Evolutionary conservation across 2,888 invertebrate species (phyloP), one percentile per base, ranked within the genome.

Genomic region (Camponotus fellah): DNA sequence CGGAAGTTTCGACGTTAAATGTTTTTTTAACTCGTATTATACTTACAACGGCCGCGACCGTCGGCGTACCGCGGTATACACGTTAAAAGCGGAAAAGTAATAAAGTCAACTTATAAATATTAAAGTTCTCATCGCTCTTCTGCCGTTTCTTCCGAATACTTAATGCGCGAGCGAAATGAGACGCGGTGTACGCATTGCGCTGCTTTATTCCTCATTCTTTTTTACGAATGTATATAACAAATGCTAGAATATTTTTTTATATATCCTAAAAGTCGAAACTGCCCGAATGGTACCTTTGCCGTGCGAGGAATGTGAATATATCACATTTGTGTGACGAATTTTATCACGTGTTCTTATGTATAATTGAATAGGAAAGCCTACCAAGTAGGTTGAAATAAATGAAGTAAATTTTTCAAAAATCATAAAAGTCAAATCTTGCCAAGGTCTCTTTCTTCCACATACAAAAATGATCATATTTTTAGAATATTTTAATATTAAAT

Each of bases 51-150:
- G 9, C 71, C 71, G 60, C 69, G 68, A 46, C 46, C 77, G 40
- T 32, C 43, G 43, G 69, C 58, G 21, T 34, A 60, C 60, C 46
- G 71, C 32, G 46, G 79, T 71, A 49, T 49, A 79, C 71, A 79
- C 71, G 79, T 79, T 79, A 79, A 79, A 79, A 79, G 71, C 79
- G 79, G 71, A 71, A 79, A 79, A 71, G 79, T 79, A 79, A 79
- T 79, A 79, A 79, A 79, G 79, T 79, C 79, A 79, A 79, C 71
- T 79, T 79, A 71, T 79, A 79, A 79, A 79, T 79, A 79, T 79
- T 79, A 79, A 79, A 79, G 79, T 79, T 79, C 60, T 46, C 37
- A 71, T 79, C 46, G 60, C 40, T 49, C 49, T 71, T 49, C 79
- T 79, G 60, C 79, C 79, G 60, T 71, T 79, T 71, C 79, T 79